These are phyloP conservation scores for Reticulitermes speratus DNA, from an alignment of 1,140 invertebrate species.

Conservation along the genomic window DNA sequence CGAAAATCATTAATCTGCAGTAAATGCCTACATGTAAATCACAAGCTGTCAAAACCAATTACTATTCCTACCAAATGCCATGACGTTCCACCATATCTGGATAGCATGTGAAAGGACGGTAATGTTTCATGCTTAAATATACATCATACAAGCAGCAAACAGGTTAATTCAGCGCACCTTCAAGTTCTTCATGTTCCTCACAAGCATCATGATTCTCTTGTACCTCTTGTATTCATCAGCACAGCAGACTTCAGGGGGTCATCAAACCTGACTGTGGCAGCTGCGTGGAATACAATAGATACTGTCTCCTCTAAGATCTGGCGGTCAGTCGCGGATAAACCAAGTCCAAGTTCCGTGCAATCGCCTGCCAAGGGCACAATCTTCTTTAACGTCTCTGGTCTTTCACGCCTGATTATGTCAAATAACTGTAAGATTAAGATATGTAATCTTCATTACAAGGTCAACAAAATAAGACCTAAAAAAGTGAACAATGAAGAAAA, in stretches of 20 bases:
- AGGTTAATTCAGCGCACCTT: constrained; percentile 35
- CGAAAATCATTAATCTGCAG: no score
- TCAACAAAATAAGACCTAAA: no score
- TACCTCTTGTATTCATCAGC: constrained; percentile 44
- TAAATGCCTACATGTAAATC: no score
- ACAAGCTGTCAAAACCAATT: no score
- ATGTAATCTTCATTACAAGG: no score
- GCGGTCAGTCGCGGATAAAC: constrained; percentile 43
- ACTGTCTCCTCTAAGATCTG: constrained; percentile 52
- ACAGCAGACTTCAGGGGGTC: constrained; percentile 40
- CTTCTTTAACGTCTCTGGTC: constrained; percentile 49
- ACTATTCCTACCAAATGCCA: no score
- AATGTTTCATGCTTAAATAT: no score
- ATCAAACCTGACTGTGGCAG: constrained; percentile 54
- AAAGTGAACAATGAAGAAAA: no score
- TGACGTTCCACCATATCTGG: no score
- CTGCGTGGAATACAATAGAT: constrained; percentile 64
- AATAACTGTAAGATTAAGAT: constrained; percentile 46
- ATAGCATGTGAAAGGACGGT: no score
- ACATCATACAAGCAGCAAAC: no score
- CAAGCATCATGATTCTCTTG: constrained; percentile 42
- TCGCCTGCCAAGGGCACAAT: constrained; percentile 59
- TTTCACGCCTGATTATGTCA: constrained; percentile 45
- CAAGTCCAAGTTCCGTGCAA: constrained; percentile 56
- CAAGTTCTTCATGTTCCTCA: constrained; percentile 42